Conservation (phyloP, 2,797 vertebrate species). For the Lates japonicus region DNA sequence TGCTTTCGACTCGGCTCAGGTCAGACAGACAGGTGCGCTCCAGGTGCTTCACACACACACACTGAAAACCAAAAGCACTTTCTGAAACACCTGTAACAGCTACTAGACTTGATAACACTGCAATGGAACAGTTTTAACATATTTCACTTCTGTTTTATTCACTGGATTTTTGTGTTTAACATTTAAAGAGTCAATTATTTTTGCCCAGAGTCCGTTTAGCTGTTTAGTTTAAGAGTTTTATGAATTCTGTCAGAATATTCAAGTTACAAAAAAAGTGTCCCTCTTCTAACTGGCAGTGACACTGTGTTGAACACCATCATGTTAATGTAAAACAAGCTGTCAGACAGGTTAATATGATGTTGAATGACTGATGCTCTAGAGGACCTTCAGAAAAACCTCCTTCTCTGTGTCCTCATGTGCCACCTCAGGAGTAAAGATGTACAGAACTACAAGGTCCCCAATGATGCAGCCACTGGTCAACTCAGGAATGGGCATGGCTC, state of each 20-base stretch:
- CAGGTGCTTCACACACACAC: constrained; percentile 34
- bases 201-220: not conserved
- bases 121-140: not conserved
- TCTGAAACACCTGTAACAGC: constrained; percentile 30
- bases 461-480: constrained; percentile 87
- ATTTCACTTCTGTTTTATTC: not conserved
- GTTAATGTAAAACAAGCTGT: not conserved
- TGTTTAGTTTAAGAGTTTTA: not conserved
- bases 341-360: not conserved
- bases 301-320: not conserved
- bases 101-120: not conserved
- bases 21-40: constrained; percentile 37
- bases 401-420: constrained; percentile 32
- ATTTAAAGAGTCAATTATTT: not conserved
- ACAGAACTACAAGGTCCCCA: constrained; percentile 84
- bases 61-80: constrained; percentile 66
- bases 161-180: not conserved
- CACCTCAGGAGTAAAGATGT: constrained; percentile 84
- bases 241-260: not conserved
- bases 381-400: too few species aligned
- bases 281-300: not conserved
- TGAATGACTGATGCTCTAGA: not conserved
- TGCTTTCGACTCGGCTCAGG: constrained; percentile 58
- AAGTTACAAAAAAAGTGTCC: not conserved
- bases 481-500: constrained; percentile 88